Evolutionary conservation across 2,888 invertebrate species (phyloP), one percentile per base, ranked within the genome.

Genomic region (Eristalis pertinax): DNA sequence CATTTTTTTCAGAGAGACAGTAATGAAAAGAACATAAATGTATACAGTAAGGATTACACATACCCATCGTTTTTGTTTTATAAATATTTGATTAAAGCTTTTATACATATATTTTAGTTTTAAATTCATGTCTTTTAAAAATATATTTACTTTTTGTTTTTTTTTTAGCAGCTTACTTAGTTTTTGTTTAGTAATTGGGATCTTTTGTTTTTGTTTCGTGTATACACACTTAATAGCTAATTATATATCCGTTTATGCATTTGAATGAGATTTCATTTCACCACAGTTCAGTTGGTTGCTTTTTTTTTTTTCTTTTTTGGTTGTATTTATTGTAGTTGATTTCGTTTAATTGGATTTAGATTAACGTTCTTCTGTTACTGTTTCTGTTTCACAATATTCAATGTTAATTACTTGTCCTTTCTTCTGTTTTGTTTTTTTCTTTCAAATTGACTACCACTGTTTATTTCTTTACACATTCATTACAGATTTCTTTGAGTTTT

Each of bases 11-110:
- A n/a, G n/a, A 64, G 10, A 64, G 24, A 58, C 4, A 69, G 65
- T 64, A 67, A 68, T 56, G 19, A 83, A 68, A 15, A 75, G 13
- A 79, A 19, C 64, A 35, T 32, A 73, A 64, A 78, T 62, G 11
- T 78, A 69, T 74, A 67, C 19, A 50, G 75, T 75, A 83, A 64
- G 76, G 62, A 87, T 87, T 87, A 87, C 87, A 87, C 87, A 87
- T 87, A 87, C 87, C 87, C 87, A 87, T 87, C 84, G 75, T 76
- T 84, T 81, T 86, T 69, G 43, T 67, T 74, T 73, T 80, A 83
- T 26, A 26, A 60, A 60, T 60, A 60, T 60, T 60, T 60, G 60
- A 76, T 84, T 84, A 83, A 83, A 87, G 86, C 86, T 87, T 87
- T 79, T 76, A 87, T 83, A 82, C 70, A 82, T 79, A 75, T 75